Evolutionary conservation across 37 sponge, comb jelly and placozoan species (phyloP).

Genomic region (Aplysina aerophoba): DNA sequence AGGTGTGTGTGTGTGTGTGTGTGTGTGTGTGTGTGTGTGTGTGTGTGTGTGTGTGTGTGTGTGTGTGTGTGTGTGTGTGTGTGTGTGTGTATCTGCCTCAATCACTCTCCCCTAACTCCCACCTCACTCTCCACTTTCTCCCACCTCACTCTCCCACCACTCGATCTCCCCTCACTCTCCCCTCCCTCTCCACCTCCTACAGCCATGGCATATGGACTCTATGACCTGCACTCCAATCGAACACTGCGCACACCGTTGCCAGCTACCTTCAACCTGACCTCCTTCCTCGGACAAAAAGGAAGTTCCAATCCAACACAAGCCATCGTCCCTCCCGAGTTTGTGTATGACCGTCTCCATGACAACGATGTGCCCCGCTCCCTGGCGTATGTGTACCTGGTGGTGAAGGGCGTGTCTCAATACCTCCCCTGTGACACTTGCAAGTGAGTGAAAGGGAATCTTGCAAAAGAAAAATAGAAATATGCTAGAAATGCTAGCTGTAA

Average conservation of each 20-base stretch:
- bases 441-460: constrained; percentile 7
- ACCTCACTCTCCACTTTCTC: not conserved
- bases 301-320: not conserved
- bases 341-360: not conserved
- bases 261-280: not conserved
- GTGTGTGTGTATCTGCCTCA: too few relatives aligned
- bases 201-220: not conserved
- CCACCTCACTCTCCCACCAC: not conserved
- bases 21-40: too few relatives aligned
- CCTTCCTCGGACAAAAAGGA: not conserved
- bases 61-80: too few relatives aligned
- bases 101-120: not conserved
- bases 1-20: too few relatives aligned
- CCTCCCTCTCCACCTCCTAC: constrained; percentile 8
- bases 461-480: too few relatives aligned
- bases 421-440: not conserved
- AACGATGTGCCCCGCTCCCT: not conserved
- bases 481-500: too few relatives aligned
- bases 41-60: too few relatives aligned
- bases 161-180: not conserved
- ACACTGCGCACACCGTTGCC: not conserved
- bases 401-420: not conserved
- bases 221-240: not conserved
- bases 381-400: not conserved
- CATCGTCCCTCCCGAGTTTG: not conserved